Conservation (phyloP, 2,888 invertebrate genomes). For the Eurytoma adleriae region DNA sequence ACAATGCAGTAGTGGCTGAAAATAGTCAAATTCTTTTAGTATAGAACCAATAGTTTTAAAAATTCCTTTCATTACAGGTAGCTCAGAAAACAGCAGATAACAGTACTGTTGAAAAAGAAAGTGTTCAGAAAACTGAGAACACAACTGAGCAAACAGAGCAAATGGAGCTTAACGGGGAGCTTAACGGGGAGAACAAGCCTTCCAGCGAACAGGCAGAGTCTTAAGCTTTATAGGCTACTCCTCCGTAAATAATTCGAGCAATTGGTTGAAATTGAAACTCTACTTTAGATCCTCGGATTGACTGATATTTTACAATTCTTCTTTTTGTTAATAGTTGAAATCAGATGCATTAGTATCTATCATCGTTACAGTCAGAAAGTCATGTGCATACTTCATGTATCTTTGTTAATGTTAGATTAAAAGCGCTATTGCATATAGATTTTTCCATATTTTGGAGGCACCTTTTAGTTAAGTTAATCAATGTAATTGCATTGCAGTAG, state of each 20-base stretch:
- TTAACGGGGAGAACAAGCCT: conserved; percentile 73
- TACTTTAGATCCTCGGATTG: conserved; percentile 47
- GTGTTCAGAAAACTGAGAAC: conserved; percentile 74
- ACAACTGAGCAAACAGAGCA: conserved; percentile 71
- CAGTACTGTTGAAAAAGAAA: conserved; percentile 69
- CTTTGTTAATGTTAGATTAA: conserved; percentile 45
- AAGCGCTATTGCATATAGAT: conserved; percentile 38
- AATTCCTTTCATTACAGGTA: conserved; percentile 74
- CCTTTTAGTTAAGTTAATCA: conserved; percentile 44
- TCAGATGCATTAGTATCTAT: conserved; percentile 12
- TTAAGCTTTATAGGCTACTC: conserved; percentile 74
- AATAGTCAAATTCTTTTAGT: conserved; percentile 28
- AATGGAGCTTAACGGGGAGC: conserved; percentile 71
- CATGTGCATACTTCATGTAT: conserved; percentile 40
- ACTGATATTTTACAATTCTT: conserved; percentile 43
- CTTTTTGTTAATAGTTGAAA: conserved; percentile 48
- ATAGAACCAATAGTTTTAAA: conserved; percentile 62
- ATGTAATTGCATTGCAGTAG: conserved; percentile 44
- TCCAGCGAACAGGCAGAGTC: conserved; percentile 75
- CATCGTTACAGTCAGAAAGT: conserved; percentile 29
- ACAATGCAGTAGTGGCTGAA: conserved; percentile 45
- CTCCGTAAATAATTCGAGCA: conserved; percentile 64
- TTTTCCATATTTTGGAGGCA: conserved; percentile 26
- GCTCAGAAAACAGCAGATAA: conserved; percentile 72
- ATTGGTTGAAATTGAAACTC: conserved; percentile 50